Evolutionary conservation across 2,113 vertebrate species (phyloP).

Genomic region (Nematolebias whitei): DNA sequence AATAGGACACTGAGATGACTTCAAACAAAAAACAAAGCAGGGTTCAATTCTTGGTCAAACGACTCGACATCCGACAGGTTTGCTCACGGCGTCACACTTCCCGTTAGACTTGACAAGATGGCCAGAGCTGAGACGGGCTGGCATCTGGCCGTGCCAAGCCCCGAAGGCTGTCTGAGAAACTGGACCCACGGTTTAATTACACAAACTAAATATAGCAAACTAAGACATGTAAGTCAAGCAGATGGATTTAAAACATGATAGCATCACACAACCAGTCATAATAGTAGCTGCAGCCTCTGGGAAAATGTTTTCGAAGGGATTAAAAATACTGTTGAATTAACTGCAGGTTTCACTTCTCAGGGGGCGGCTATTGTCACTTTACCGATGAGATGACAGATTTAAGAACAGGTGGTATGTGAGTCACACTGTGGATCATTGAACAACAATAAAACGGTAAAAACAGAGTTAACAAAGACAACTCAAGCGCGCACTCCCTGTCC

Average conservation of each 20-base stretch:
- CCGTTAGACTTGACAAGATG: constrained; percentile 55
- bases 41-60: constrained; percentile 37
- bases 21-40: constrained; percentile 19
- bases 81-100: constrained; percentile 46
- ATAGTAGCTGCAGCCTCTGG: constrained; percentile 45
- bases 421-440: too few species aligned
- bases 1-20: background rate
- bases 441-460: too few species aligned
- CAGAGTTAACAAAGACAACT: too few species aligned
- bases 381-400: too few species aligned
- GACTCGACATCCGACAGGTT: constrained; percentile 43
- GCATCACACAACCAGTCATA: constrained; percentile 49
- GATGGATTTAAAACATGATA: constrained; percentile 56
- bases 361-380: background rate
- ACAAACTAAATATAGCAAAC: constrained; percentile 34
- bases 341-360: constrained; percentile 41
- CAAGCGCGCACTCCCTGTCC: too few species aligned
- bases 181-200: constrained; percentile 53
- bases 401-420: too few species aligned
- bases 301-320: constrained; percentile 2
- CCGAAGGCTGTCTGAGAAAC: constrained; percentile 54
- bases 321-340: background rate
- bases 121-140: constrained; percentile 56
- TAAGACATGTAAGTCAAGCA: constrained; percentile 18
- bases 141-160: constrained; percentile 54